These are phyloP conservation scores for Disparrhopalites patrizii DNA, from an alignment of 2,888 invertebrate species.

Conservation along the genomic window DNA sequence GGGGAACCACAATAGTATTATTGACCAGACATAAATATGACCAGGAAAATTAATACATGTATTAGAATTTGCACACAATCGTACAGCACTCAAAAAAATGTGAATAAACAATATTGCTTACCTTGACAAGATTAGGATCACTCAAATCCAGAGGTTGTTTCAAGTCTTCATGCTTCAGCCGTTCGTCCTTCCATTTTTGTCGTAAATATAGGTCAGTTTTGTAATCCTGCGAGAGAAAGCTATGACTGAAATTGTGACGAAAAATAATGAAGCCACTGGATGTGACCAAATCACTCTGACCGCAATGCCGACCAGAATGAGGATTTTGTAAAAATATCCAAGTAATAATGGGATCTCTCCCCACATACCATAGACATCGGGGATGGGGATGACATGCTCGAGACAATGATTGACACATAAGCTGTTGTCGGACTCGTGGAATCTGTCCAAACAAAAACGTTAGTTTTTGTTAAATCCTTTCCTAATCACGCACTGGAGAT, in stretches of 20 bases:
- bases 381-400: slow-evolving; percentile 9
- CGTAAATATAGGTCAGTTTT: slow-evolving; percentile 55
- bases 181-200: slow-evolving; percentile 55
- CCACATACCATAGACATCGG: slow-evolving; percentile 24
- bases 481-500: background rate
- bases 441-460: background rate
- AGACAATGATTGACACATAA: slow-evolving; percentile 10
- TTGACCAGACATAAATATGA: no score
- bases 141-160: slow-evolving; percentile 54
- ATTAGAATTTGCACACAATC: no score
- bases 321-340: no score
- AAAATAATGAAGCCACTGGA: no score
- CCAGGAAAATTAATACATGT: no score
- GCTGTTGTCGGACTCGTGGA: slow-evolving; percentile 14
- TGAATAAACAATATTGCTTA: no score
- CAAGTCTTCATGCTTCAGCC: slow-evolving; percentile 53
- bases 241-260: background rate
- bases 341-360: no score
- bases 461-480: background rate
- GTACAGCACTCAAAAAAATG: no score
- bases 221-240: slow-evolving; percentile 51
- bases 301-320: no score
- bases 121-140: slow-evolving; percentile 54
- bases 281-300: background rate
- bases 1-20: no score